Percentiles rank a stretch among this genome's conserved stretches.
phyloP scores from a whole-genome alignment of 2,797 vertebrate species.

The Petrocephalus schoutedeni region DNA sequence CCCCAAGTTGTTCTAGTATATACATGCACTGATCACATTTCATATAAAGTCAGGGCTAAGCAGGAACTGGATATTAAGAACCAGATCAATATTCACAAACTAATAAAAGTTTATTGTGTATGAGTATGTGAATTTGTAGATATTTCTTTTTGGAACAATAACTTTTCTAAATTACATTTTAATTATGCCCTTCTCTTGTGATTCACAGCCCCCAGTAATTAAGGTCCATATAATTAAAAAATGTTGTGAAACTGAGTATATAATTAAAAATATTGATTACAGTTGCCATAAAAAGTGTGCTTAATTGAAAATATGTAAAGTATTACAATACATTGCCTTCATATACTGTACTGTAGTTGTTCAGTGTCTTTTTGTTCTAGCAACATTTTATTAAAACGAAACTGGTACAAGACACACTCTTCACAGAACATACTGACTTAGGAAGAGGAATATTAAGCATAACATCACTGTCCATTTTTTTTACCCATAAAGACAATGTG shows the following conservation, averaged over 20 bases:
- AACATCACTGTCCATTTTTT: background rate
- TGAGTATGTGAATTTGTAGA: background rate
- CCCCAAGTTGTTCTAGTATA: background rate
- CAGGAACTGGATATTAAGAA: background rate
- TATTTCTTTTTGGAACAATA: background rate
- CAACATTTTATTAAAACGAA: background rate
- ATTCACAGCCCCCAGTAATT: background rate
- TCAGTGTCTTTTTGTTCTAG: background rate
- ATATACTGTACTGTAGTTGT: background rate
- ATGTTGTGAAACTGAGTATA: background rate
- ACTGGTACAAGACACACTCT: background rate
- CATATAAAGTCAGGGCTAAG: background rate
- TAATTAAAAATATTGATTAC: background rate
- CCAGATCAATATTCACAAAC: background rate
- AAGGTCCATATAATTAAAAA: background rate
- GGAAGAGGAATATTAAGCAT: background rate
- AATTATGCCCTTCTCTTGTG: background rate
- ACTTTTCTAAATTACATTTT: background rate
- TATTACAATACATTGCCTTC: background rate
- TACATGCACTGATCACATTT: background rate
- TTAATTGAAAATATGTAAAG: background rate
- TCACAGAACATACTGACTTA: background rate
- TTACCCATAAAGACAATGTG: background rate
- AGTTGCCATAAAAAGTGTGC: background rate
- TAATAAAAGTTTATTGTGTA: background rate